Conservation (phyloP, 2,797 vertebrate genomes). For the Takifugu rubripes region DNA sequence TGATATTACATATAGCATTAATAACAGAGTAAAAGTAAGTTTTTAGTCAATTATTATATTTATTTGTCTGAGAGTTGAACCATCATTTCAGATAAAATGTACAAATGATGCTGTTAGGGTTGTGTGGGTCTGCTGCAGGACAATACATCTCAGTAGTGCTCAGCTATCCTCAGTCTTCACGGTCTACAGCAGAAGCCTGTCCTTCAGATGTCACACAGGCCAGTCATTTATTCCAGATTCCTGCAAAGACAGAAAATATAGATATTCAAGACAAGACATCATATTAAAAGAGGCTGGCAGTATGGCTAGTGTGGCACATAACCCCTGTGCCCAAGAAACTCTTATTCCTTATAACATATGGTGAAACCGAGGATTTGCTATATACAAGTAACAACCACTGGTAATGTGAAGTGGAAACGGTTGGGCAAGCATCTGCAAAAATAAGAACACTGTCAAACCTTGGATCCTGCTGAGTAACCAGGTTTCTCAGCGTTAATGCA, state of each 20-base stretch:
- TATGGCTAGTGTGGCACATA: slow-evolving; percentile 15
- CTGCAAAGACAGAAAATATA: slow-evolving; percentile 38
- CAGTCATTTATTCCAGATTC: slow-evolving; percentile 34
- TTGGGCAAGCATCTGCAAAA: not conserved
- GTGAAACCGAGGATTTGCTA: slow-evolving; percentile 7
- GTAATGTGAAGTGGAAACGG: not conserved
- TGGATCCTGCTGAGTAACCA: no score
- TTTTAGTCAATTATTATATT: not conserved
- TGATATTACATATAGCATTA: not conserved
- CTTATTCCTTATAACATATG: slow-evolving; percentile 4
- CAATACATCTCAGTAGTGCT: slow-evolving; percentile 57
- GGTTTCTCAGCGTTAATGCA: no score
- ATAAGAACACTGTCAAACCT: no score
- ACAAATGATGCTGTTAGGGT: slow-evolving; percentile 13
- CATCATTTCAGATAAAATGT: slow-evolving; percentile 24
- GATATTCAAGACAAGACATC: slow-evolving; percentile 21
- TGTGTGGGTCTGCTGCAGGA: slow-evolving; percentile 30
- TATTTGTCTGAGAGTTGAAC: slow-evolving; percentile 4
- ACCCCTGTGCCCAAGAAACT: slow-evolving; percentile 22
- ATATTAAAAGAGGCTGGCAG: slow-evolving; percentile 34
- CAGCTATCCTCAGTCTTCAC: slow-evolving; percentile 33
- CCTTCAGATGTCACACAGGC: slow-evolving; percentile 31
- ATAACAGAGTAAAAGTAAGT: not conserved
- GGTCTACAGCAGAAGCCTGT: slow-evolving; percentile 27
- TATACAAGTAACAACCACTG: slow-evolving; percentile 4